These are phyloP conservation scores for Eilema caniola DNA, from an alignment of 2,888 invertebrate species.

Conservation along the genomic window DNA sequence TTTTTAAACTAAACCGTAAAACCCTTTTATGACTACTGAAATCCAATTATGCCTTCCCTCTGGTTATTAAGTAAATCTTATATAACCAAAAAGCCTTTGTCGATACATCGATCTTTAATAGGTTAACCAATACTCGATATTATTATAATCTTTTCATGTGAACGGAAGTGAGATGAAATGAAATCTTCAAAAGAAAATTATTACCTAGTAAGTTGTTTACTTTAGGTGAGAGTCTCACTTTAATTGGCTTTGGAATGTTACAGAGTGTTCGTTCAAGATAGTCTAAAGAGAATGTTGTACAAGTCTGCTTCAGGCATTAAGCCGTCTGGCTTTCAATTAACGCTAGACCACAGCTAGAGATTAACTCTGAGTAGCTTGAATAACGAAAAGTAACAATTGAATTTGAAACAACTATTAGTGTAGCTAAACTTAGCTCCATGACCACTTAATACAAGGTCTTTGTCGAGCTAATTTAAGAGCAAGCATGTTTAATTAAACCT, in stretches of 20 bases:
- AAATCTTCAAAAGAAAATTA: slow-evolving; percentile 38
- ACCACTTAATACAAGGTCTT: slow-evolving; percentile 47
- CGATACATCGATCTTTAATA: background rate
- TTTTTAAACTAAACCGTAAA: background rate
- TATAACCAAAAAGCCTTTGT: background rate
- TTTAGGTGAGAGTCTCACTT: slow-evolving; percentile 6
- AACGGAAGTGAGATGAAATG: slow-evolving; percentile 22
- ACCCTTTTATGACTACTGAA: background rate
- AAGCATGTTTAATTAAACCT: slow-evolving; percentile 21
- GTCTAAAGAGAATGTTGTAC: slow-evolving; percentile 53
- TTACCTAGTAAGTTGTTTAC: slow-evolving; percentile 21
- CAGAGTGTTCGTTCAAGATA: slow-evolving; percentile 19
- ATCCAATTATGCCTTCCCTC: background rate
- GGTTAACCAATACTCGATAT: slow-evolving; percentile 1
- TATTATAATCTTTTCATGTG: slow-evolving; percentile 9
- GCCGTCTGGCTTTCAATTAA: slow-evolving; percentile 77
- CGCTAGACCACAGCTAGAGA: slow-evolving; percentile 59
- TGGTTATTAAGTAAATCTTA: background rate
- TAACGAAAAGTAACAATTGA: slow-evolving; percentile 61
- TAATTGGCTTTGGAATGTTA: slow-evolving; percentile 19
- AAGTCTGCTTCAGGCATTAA: slow-evolving; percentile 63
- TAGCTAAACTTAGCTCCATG: slow-evolving; percentile 60
- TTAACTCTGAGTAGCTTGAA: slow-evolving; percentile 57
- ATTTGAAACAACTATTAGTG: slow-evolving; percentile 57
- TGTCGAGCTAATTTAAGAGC: slow-evolving; percentile 42